Percentiles rank a stretch among this genome's conserved stretches.
These are phyloP conservation scores for Coelogynopora nodosa DNA, from an alignment of 2,888 invertebrate species.

Conservation along the genomic window DNA sequence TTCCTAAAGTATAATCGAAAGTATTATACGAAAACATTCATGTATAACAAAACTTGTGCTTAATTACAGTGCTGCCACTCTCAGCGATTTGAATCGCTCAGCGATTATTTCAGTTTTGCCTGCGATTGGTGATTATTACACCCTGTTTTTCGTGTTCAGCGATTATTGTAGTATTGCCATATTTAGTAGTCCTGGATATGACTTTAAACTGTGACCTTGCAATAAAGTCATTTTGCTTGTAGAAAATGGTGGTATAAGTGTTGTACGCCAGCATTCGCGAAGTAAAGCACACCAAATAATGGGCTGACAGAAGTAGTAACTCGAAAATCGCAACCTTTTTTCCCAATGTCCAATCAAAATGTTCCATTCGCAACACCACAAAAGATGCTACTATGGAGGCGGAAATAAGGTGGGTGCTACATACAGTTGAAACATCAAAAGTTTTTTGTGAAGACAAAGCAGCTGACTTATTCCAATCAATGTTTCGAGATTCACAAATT, in stretches of 20 bases:
- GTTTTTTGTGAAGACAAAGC: background rate
- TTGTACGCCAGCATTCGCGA: background rate
- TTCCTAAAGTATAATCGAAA: no score
- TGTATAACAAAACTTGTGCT: no score
- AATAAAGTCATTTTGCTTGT: conserved; percentile 8
- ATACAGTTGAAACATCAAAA: background rate
- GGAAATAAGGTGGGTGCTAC: background rate
- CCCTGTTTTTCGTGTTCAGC: background rate
- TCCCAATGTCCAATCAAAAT: background rate
- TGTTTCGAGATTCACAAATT: background rate
- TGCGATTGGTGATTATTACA: background rate
- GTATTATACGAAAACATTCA: no score
- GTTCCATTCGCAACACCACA: background rate
- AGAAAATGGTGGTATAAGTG: background rate
- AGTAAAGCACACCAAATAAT: background rate
- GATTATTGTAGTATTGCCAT: conserved; percentile 19
- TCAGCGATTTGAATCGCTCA: conserved; percentile 10
- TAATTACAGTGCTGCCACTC: background rate
- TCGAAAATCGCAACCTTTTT: background rate
- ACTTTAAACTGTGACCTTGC: conserved; percentile 19
- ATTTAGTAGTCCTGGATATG: background rate
- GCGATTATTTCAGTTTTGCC: conserved; percentile 19
- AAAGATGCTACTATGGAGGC: background rate
- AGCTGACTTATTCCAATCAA: background rate
- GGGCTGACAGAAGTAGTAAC: background rate